A percentile compares a stretch with the other conserved stretches of the same genome.
Conservation (phyloP, 2,888 invertebrate genomes). For the Aphodius sticticus region DNA sequence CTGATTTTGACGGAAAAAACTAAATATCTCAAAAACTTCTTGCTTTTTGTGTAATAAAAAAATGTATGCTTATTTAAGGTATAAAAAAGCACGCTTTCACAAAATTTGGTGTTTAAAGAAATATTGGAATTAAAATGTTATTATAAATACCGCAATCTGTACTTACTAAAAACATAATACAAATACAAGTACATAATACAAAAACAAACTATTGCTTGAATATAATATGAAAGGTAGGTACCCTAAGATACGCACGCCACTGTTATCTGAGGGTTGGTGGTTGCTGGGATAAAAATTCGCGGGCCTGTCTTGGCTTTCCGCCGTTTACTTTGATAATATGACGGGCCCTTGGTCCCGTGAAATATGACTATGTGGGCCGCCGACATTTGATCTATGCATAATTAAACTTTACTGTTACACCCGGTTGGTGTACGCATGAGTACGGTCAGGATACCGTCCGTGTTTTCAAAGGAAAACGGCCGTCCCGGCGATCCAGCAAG, state of each 20-base stretch:
- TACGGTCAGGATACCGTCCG: neutral
- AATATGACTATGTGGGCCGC: constrained; percentile 35
- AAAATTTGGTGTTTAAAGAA: too few species aligned
- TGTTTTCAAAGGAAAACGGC: neutral
- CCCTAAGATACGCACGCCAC: neutral
- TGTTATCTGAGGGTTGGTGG: neutral
- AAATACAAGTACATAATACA: too few species aligned
- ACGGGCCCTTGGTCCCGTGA: constrained; percentile 41
- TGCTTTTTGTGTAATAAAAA: too few species aligned
- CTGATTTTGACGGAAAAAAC: too few species aligned
- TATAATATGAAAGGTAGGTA: neutral
- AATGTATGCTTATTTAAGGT: too few species aligned
- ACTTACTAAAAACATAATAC: too few species aligned
- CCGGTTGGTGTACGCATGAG: neutral
- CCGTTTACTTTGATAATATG: constrained; percentile 40
- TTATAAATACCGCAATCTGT: too few species aligned
- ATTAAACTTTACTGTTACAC: constrained; percentile 40
- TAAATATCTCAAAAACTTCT: too few species aligned
- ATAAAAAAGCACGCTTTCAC: too few species aligned
- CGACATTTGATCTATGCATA: constrained; percentile 37
- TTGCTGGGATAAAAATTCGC: constrained; percentile 35
- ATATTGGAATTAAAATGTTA: too few species aligned
- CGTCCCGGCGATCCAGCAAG: neutral
- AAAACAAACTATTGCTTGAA: too few species aligned
- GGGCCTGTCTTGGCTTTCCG: constrained; percentile 40